Conservation (phyloP, 1,140 invertebrate species). For the Macrocentrus cingulum region DNA sequence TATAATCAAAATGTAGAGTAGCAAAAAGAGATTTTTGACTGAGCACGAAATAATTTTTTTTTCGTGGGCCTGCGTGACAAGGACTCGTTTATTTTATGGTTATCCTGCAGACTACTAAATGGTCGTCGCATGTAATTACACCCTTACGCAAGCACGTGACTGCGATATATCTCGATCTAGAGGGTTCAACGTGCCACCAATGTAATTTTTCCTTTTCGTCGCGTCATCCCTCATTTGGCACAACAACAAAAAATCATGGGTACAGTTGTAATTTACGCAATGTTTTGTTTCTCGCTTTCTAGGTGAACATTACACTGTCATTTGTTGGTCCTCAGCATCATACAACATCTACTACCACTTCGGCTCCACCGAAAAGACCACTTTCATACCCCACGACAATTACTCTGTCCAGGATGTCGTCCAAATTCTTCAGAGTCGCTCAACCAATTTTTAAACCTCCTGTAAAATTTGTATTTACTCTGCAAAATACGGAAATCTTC, state of each 20-base stretch:
- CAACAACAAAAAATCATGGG: neutral
- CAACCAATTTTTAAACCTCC: constrained; percentile 41
- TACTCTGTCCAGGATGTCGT: constrained; percentile 36
- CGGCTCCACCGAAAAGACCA: constrained; percentile 24
- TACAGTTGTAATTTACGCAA: neutral
- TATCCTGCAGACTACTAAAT: neutral
- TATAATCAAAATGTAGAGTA: no score
- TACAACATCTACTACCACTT: constrained; percentile 37
- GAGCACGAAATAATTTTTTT: no score
- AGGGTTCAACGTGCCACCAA: constrained; percentile 15
- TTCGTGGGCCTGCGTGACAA: constrained; percentile 11
- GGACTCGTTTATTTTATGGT: constrained; percentile 13
- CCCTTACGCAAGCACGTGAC: constrained; percentile 20
- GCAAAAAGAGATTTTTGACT: no score
- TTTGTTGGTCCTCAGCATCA: constrained; percentile 50
- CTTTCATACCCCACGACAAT: constrained; percentile 31
- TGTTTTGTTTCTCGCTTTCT: neutral
- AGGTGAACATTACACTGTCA: constrained; percentile 49
- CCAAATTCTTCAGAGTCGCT: constrained; percentile 44
- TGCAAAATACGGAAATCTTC: constrained; percentile 51
- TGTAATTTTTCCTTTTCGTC: constrained; percentile 18
- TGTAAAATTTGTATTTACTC: constrained; percentile 38
- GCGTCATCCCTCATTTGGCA: constrained; percentile 10
- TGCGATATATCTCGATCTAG: constrained; percentile 9
- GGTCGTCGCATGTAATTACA: constrained; percentile 23